Conservation (phyloP, 2,888 invertebrate genomes). For the Girardia tigrina region DNA sequence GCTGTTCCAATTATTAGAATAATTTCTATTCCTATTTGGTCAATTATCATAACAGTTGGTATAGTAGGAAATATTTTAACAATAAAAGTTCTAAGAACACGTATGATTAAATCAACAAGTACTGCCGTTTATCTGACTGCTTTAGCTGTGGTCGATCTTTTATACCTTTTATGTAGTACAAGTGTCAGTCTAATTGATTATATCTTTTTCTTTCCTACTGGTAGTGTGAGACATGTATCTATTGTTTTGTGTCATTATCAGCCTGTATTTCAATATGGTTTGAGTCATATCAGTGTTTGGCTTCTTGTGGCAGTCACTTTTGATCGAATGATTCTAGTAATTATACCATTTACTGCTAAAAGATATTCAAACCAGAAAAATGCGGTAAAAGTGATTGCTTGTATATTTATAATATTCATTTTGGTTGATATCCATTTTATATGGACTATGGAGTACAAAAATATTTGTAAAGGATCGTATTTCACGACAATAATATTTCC, state of each 20-base stretch:
- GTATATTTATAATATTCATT: constrained; percentile 10
- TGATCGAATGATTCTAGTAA: constrained; percentile 32
- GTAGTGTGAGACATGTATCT: background rate
- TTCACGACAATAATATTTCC: background rate
- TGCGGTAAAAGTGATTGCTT: constrained; percentile 21
- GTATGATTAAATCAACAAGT: constrained; percentile 28
- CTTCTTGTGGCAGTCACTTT: constrained; percentile 29
- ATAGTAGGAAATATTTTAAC: constrained; percentile 35
- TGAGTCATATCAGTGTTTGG: constrained; percentile 32
- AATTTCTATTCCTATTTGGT: constrained; percentile 25
- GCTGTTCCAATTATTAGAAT: constrained; percentile 21
- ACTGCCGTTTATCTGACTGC: constrained; percentile 35
- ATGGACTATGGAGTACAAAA: background rate
- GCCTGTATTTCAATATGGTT: constrained; percentile 21
- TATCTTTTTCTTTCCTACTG: constrained; percentile 30
- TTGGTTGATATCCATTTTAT: constrained; percentile 27
- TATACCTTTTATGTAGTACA: constrained; percentile 30
- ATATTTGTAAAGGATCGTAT: background rate
- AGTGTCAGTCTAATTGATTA: constrained; percentile 33
- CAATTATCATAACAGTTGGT: constrained; percentile 34
- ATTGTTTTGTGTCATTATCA: background rate
- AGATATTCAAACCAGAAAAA: constrained; percentile 21
- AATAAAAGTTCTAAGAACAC: constrained; percentile 32
- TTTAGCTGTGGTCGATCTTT: constrained; percentile 34
- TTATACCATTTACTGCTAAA: constrained; percentile 32